Conservation (phyloP, 1,140 invertebrate species). For the Eumeta japonica region DNA sequence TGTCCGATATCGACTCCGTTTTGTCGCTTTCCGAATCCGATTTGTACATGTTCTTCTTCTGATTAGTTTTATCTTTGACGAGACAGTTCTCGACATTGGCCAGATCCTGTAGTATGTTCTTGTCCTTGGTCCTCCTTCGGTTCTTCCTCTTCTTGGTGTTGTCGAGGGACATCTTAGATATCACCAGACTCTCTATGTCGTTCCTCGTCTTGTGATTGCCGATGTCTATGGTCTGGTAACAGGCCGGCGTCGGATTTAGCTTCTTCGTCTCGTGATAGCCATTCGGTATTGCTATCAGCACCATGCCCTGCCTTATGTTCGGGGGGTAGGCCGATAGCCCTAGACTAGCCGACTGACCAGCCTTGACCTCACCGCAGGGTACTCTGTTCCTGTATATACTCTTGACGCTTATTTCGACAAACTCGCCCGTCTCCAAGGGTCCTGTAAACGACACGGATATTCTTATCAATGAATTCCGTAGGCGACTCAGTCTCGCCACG, state of each 20-base stretch:
- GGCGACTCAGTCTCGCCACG: too few species aligned
- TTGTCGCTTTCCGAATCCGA: too few species aligned
- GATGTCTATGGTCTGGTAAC: constrained; percentile 8
- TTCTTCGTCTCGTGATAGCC: too few species aligned
- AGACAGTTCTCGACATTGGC: constrained; percentile 19
- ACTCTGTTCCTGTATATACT: constrained; percentile 90
- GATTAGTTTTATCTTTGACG: constrained; percentile 12
- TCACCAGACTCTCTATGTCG: constrained; percentile 5
- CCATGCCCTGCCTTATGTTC: constrained; percentile 81
- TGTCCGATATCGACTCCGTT: too few species aligned
- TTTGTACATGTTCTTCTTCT: constrained; percentile 12
- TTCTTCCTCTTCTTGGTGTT: constrained; percentile 22
- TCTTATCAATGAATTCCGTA: background rate
- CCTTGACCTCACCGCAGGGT: constrained; percentile 80
- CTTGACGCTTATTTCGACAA: constrained; percentile 74
- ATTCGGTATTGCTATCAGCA: constrained; percentile 60
- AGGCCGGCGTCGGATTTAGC: too few species aligned
- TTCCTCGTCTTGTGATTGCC: constrained; percentile 12
- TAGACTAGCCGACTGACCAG: constrained; percentile 88
- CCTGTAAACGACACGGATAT: constrained; percentile 53
- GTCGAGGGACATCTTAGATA: constrained; percentile 6
- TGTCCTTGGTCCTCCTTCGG: constrained; percentile 23
- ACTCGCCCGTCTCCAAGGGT: constrained; percentile 81
- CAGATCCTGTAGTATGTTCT: constrained; percentile 26
- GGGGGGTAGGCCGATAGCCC: constrained; percentile 66